Evolutionary conservation across 2,113 vertebrate genomes (phyloP), one percentile per base, ranked within the genome.

Genomic region (Mirza zaza): DNA sequence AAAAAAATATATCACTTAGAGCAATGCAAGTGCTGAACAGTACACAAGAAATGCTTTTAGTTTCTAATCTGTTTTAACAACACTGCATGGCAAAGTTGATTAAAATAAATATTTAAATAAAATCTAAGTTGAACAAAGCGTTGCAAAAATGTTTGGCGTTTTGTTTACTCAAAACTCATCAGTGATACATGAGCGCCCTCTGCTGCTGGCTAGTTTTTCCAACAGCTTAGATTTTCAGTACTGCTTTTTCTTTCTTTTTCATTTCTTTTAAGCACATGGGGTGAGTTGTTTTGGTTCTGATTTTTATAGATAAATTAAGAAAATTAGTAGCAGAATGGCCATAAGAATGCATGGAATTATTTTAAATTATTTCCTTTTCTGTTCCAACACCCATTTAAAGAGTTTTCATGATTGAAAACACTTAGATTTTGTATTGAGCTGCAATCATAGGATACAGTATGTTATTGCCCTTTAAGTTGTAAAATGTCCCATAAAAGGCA

Each of bases 61-160:
- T 96, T 98, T 97, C 96, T 96, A 94, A 97, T 73, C 20, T 97
- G 27, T 95, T 98, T 98, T 93, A 98, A 95, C 95, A 87, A 94
- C 83, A 91, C 90, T 94, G 92, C 94, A 86, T 91, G 70, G 70
- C 59, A 97, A 96, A 97, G 97, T 97, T 97, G 93, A 96, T 98
- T 97, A 95, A 96, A 98, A 96, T 94, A 97, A 87, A 98, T 95
- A 98, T 98, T 98, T 98, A 97, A 98, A 98, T 71, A 87, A 97
- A 96, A 92, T 93, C 79, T 48, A 96, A 98, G 65, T 67, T 95
- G 70, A 94, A 85, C 67, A 79, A 50, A 91, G 65, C 76, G 55
- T 88, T 97, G 87, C 20, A 94, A 45, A 94, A 23, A 25, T 21
- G 5, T 34, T 76, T 32, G 77, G 68, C 52, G 17, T 81, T 87